phyloP scores from a whole-genome alignment of 2,888 invertebrate genomes.

The Limnephilus marmoratus region DNA sequence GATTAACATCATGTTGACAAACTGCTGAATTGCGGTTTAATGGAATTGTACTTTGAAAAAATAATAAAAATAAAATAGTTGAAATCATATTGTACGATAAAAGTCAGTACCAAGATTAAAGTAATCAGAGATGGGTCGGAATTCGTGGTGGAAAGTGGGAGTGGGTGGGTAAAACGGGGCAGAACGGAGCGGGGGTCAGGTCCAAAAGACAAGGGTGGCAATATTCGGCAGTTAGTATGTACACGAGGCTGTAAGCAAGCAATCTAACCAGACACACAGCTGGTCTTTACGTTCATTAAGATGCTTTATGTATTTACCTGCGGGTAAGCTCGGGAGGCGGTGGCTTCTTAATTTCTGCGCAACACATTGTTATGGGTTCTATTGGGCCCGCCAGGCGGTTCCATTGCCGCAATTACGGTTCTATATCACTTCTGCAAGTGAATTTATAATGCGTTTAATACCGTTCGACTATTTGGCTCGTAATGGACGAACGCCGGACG shows the following conservation, averaged over 20 bases:
- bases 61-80: neutral
- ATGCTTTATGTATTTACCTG: conserved; percentile 75
- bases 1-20: too few species aligned
- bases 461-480: conserved; percentile 52
- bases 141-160: conserved; percentile 7
- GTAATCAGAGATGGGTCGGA: neutral
- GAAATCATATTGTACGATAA: neutral
- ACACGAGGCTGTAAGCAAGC: conserved; percentile 77
- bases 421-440: conserved; percentile 65
- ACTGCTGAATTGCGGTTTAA: too few species aligned
- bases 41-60: too few species aligned
- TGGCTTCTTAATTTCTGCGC: conserved; percentile 65
- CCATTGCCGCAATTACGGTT: conserved; percentile 64
- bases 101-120: neutral
- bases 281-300: conserved; percentile 79
- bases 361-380: conserved; percentile 63
- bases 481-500: conserved; percentile 37
- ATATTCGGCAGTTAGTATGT: conserved; percentile 77
- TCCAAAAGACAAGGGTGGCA: conserved; percentile 68
- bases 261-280: conserved; percentile 72
- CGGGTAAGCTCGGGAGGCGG: conserved; percentile 57
- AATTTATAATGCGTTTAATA: conserved; percentile 66
- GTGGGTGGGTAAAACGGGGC: conserved; percentile 75
- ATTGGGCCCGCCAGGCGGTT: conserved; percentile 42
- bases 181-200: conserved; percentile 74